Conservation (phyloP, 2,888 invertebrate genomes). For the Atherix ibis region DNA sequence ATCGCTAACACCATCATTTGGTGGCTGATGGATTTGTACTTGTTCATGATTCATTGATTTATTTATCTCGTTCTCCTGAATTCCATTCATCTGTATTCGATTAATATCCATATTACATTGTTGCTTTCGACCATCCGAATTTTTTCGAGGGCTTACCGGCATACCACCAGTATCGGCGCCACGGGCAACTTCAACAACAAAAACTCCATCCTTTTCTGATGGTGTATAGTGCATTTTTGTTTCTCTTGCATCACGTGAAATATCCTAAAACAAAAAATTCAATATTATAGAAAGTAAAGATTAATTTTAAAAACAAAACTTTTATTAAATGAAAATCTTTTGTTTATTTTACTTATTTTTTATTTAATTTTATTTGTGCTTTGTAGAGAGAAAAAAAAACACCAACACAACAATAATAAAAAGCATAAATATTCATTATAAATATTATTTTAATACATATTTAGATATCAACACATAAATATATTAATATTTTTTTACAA, state of each 20-base stretch:
- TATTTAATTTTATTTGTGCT: no score
- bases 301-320: constrained; percentile 3
- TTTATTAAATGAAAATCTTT: no score
- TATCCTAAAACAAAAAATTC: no score
- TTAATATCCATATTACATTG: constrained; percentile 29
- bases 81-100: constrained; percentile 20
- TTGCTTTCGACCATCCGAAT: constrained; percentile 20
- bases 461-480: no score
- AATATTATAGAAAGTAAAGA: background rate
- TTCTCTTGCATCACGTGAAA: constrained; percentile 51
- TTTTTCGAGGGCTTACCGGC: constrained; percentile 34
- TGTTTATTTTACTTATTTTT: no score
- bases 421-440: no score
- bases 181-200: constrained; percentile 51
- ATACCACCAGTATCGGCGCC: constrained; percentile 31
- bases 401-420: background rate
- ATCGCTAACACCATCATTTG: constrained; percentile 16
- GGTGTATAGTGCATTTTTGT: constrained; percentile 61
- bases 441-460: no score
- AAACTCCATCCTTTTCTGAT: constrained; percentile 52
- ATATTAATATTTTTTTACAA: no score
- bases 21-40: constrained; percentile 32
- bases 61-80: constrained; percentile 4
- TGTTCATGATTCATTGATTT: constrained; percentile 23
- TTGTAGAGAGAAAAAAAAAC: no score